Percentiles rank a stretch among this genome's conserved stretches.
phyloP scores from a whole-genome alignment of 2,113 vertebrate species.

The Ceratotherium simum region DNA sequence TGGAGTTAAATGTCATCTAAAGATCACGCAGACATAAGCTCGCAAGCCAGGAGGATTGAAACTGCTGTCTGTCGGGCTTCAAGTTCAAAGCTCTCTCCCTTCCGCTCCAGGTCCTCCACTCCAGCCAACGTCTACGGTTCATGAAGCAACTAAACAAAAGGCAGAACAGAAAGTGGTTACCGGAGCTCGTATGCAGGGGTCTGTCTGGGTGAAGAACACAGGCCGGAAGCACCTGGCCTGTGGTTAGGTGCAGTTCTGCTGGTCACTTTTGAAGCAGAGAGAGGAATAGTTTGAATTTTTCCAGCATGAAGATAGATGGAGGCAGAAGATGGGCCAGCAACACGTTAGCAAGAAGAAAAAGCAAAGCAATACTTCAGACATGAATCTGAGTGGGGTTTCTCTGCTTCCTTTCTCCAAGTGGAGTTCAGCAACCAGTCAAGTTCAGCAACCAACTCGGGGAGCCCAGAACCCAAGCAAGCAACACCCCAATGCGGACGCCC shows the following conservation, averaged over 20 bases:
- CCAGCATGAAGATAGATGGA: neutral
- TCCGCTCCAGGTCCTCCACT: neutral
- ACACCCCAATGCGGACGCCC: accelerated
- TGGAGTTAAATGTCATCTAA: neutral
- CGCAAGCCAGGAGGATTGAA: neutral
- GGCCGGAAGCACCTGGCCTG: neutral
- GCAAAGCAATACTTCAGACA: neutral
- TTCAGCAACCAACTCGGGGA: neutral
- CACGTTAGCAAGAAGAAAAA: neutral
- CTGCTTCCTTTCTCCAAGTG: neutral
- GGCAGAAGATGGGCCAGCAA: neutral
- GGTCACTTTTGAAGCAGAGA: neutral
- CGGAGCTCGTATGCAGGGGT: neutral
- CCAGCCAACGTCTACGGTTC: neutral
- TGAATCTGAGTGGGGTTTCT: neutral
- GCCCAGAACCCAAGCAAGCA: neutral
- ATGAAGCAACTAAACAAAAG: slow-evolving; percentile 28
- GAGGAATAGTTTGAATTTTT: neutral
- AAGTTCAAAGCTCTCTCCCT: neutral
- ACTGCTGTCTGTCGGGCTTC: neutral
- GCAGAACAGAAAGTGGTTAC: slow-evolving; percentile 5
- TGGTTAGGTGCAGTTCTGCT: neutral
- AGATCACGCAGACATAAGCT: neutral
- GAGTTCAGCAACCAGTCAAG: neutral
- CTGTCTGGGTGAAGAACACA: neutral